Evolutionary conservation across 2,888 invertebrate genomes (phyloP).

Genomic region (Ectropis crepuscularia): DNA sequence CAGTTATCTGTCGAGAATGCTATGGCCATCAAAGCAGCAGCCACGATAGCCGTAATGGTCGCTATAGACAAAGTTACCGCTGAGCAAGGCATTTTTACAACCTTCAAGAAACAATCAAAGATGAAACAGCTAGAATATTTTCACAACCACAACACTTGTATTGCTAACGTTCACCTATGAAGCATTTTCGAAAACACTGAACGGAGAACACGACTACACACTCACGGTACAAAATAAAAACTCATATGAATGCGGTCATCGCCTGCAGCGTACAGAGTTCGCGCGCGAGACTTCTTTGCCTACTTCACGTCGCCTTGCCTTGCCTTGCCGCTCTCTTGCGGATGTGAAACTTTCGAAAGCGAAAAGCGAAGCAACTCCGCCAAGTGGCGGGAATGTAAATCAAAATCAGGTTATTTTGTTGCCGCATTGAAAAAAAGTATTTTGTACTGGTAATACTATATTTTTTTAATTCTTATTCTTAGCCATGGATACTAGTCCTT

Average conservation of each 20-base stretch:
- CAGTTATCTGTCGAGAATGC: slow-evolving; percentile 99
- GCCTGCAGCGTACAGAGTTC: slow-evolving; percentile 82
- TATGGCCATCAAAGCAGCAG: slow-evolving; percentile 96
- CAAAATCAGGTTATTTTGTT: slow-evolving; percentile 72
- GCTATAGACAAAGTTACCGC: slow-evolving; percentile 97
- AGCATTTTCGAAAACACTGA: slow-evolving; percentile 82
- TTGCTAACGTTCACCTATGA: slow-evolving; percentile 75
- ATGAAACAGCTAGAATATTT: slow-evolving; percentile 62
- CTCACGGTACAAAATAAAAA: slow-evolving; percentile 78
- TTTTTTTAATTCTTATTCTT: background rate
- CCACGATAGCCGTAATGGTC: slow-evolving; percentile 97
- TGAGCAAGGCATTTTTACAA: slow-evolving; percentile 94
- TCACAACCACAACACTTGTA: slow-evolving; percentile 81
- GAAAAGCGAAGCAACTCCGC: slow-evolving; percentile 78
- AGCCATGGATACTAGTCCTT: background rate
- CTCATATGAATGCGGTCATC: slow-evolving; percentile 84
- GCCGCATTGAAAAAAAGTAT: slow-evolving; percentile 49
- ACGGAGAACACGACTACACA: slow-evolving; percentile 80
- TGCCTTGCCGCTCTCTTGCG: slow-evolving; percentile 82
- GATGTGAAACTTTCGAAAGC: slow-evolving; percentile 85
- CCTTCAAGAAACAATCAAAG: slow-evolving; percentile 67
- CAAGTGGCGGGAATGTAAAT: slow-evolving; percentile 82
- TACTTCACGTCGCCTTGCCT: slow-evolving; percentile 71
- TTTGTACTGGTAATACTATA: slow-evolving; percentile 1
- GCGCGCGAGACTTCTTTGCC: slow-evolving; percentile 81